Evolutionary conservation across 2,113 vertebrate genomes (phyloP).

Genomic region (Brachyhypopomus occidentalis): DNA sequence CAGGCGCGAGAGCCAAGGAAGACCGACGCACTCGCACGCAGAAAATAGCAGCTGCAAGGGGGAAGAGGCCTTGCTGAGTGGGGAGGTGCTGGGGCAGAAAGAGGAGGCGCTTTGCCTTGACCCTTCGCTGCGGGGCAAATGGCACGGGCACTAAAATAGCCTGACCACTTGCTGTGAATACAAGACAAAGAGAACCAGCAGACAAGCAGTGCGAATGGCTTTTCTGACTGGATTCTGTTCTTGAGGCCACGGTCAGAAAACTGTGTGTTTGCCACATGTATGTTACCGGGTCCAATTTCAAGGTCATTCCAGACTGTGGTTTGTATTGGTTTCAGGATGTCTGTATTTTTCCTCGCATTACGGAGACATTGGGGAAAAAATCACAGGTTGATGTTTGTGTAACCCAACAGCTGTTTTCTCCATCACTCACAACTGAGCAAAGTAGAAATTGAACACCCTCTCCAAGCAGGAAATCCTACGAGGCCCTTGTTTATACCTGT

Average conservation of each 20-base stretch:
- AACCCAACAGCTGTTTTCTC: constrained; percentile 22
- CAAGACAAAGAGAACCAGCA: constrained; percentile 12
- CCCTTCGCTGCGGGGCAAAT: neutral
- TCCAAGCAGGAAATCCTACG: too few relatives aligned
- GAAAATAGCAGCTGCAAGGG: constrained; percentile 46
- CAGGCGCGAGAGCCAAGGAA: constrained; percentile 63
- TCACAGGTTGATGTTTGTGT: neutral
- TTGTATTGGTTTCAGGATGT: neutral
- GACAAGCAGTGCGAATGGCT: constrained; percentile 1
- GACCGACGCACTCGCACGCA: constrained; percentile 59
- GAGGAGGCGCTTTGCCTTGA: constrained; percentile 6
- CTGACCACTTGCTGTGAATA: constrained; percentile 17
- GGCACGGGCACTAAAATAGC: constrained; percentile 10
- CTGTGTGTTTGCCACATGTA: constrained; percentile 10
- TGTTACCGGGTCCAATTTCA: constrained; percentile 44
- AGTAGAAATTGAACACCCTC: too few relatives aligned
- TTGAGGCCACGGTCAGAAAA: neutral
- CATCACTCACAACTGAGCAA: constrained; percentile 47
- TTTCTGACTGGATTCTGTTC: constrained; percentile 2
- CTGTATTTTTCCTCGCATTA: neutral
- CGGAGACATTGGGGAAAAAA: neutral
- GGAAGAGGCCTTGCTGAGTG: constrained; percentile 17
- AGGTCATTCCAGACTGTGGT: neutral
- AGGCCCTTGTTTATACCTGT: too few relatives aligned
- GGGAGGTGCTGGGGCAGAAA: constrained; percentile 23